Evolutionary conservation across 2,797 vertebrate genomes (phyloP).

Genomic region (Spheniscus humboldti): DNA sequence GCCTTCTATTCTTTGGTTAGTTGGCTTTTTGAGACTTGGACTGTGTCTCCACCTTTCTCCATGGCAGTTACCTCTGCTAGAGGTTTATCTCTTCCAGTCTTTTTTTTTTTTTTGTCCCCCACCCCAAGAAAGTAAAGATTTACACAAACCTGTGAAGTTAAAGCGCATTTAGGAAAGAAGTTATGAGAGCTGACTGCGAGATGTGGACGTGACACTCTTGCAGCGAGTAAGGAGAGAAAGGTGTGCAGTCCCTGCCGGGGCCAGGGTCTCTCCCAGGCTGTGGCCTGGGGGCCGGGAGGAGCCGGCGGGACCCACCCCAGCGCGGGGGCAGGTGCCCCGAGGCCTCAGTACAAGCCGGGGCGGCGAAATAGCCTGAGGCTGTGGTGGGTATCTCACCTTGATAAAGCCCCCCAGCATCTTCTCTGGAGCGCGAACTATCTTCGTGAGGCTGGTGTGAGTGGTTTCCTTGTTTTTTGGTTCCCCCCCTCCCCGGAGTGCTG

Average conservation of each 20-base stretch:
- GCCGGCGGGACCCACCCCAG: background rate
- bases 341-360: background rate
- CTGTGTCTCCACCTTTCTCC: background rate
- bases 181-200: background rate
- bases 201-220: background rate
- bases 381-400: background rate
- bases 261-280: background rate
- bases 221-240: background rate
- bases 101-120: too few relatives aligned
- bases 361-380: fast-evolving
- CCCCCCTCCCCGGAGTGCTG: background rate
- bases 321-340: fast-evolving
- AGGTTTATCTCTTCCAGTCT: background rate
- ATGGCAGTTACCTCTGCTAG: background rate
- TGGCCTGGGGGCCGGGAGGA: background rate
- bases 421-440: background rate
- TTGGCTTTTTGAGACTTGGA: background rate
- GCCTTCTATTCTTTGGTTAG: background rate
- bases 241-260: background rate
- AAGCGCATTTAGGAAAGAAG: background rate
- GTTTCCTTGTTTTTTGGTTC: background rate
- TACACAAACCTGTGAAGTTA: background rate
- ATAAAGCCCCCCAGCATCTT: background rate
- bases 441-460: background rate
- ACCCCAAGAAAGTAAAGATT: background rate